phyloP scores from a whole-genome alignment of 1,140 invertebrate species.

The Brachionus sp. region DNA sequence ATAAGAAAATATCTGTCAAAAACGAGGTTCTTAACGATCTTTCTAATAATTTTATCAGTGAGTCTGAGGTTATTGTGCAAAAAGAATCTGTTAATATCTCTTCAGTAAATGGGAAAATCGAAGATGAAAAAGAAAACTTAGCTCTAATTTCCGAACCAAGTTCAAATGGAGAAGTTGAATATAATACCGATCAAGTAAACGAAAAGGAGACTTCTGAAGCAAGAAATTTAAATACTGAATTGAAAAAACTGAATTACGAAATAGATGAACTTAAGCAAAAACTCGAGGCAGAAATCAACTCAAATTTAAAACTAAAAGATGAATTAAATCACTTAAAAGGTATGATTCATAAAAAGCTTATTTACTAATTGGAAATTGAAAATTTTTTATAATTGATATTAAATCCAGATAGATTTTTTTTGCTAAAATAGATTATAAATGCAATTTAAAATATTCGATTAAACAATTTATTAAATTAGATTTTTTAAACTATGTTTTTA shows the following conservation, averaged over 20 bases:
- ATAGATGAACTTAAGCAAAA: constrained; percentile 4
- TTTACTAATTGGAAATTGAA: not conserved
- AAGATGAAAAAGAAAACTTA: constrained; percentile 37
- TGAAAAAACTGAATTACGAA: not conserved
- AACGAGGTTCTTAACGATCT: constrained; percentile 9
- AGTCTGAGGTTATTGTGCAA: not conserved
- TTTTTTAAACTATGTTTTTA: not conserved
- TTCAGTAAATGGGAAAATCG: not conserved
- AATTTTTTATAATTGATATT: not conserved
- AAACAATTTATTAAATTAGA: not conserved
- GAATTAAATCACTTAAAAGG: constrained; percentile 1
- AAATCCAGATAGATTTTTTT: not conserved
- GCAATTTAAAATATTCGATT: not conserved
- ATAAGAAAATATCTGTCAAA: constrained; percentile 7
- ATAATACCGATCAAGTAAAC: not conserved
- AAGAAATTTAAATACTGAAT: not conserved
- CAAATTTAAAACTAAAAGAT: constrained; percentile 3
- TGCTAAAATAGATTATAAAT: not conserved
- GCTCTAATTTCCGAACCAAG: not conserved
- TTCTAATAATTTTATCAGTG: not conserved
- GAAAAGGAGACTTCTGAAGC: not conserved
- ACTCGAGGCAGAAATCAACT: not conserved
- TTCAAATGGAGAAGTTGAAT: not conserved
- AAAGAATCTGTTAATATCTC: not conserved
- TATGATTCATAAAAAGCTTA: not conserved